These are phyloP conservation scores for Antennarius striatus DNA, from an alignment of 2,113 vertebrate species.

Conservation along the genomic window DNA sequence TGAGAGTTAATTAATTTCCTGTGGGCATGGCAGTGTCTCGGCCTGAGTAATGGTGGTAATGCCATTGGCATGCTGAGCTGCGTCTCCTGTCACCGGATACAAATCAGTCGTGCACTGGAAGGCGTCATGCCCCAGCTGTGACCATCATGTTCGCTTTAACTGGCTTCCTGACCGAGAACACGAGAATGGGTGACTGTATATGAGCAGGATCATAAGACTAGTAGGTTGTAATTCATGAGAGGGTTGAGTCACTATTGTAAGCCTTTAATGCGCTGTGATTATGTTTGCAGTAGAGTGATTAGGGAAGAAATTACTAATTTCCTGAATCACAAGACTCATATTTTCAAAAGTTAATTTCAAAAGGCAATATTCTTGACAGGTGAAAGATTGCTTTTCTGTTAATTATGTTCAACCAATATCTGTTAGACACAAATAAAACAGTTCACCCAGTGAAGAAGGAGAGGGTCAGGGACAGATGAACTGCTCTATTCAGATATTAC, in stretches of 20 bases:
- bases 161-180: slow-evolving; percentile 52
- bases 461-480: too few species aligned
- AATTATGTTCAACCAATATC: too few species aligned
- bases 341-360: too few species aligned
- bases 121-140: slow-evolving; percentile 60
- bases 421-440: too few species aligned
- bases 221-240: slow-evolving; percentile 10
- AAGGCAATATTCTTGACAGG: too few species aligned
- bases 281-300: too few species aligned
- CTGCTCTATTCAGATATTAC: too few species aligned
- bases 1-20: slow-evolving; percentile 78
- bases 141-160: slow-evolving; percentile 61
- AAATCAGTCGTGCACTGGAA: slow-evolving; percentile 64
- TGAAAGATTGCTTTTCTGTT: too few species aligned
- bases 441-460: too few species aligned
- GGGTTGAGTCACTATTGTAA: background rate
- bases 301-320: too few species aligned
- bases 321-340: too few species aligned
- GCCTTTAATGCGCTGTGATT: too few species aligned
- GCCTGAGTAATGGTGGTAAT: slow-evolving; percentile 74
- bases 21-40: slow-evolving; percentile 50
- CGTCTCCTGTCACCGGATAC: slow-evolving; percentile 65
- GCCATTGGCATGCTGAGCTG: slow-evolving; percentile 59
- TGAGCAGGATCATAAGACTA: slow-evolving; percentile 45
- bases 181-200: slow-evolving; percentile 22